Percentiles rank a stretch among this genome's conserved stretches.
Conservation (phyloP, 2,113 vertebrate genomes). For the Numenius arquata region DNA sequence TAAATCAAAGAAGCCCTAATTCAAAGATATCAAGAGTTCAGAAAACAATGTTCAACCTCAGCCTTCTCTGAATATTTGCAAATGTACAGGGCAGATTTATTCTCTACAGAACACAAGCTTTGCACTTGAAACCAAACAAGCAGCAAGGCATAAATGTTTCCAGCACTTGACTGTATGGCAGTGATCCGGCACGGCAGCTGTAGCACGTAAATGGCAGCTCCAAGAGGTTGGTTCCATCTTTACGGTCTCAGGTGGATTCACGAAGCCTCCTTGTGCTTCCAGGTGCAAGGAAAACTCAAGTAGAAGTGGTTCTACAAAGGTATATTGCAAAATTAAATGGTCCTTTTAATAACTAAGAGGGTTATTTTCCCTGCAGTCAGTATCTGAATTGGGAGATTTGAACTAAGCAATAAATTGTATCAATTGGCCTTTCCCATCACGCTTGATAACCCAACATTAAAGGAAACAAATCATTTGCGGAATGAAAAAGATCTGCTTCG, state of each 20-base stretch:
- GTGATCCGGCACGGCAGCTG: neutral
- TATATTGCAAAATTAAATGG: neutral
- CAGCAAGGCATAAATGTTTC: neutral
- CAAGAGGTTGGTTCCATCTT: neutral
- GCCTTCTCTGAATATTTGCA: neutral
- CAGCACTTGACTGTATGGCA: neutral
- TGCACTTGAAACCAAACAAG: neutral
- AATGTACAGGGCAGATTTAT: neutral
- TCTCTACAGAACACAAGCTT: neutral
- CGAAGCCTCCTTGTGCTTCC: neutral
- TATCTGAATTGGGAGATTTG: neutral
- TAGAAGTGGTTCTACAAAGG: neutral
- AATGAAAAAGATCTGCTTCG: neutral
- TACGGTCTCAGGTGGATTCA: rapidly evolving
- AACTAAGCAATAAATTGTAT: neutral
- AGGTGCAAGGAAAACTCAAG: neutral
- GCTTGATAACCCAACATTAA: neutral
- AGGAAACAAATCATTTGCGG: neutral
- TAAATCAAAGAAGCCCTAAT: neutral
- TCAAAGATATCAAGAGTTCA: neutral
- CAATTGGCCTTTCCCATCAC: neutral
- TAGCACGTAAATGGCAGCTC: neutral
- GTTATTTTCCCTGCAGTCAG: neutral
- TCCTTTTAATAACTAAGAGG: neutral
- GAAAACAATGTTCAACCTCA: neutral